These are phyloP conservation scores for Panulirus ornatus DNA, from an alignment of 1,140 invertebrate species.

Conservation along the genomic window DNA sequence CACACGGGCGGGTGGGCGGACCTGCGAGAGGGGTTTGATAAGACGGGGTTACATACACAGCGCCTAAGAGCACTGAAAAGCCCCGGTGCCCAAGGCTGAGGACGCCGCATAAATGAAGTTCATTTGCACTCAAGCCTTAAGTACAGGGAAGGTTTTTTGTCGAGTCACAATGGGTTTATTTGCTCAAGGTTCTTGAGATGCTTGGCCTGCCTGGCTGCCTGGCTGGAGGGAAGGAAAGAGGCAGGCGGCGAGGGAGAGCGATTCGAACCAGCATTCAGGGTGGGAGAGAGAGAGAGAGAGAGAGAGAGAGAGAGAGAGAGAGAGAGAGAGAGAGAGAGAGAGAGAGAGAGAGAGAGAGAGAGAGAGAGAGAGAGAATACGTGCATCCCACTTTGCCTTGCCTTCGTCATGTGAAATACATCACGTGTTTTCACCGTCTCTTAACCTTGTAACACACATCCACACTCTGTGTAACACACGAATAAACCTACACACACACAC, in stretches of 20 bases:
- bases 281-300: neutral
- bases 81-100: neutral
- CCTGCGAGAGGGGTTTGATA: neutral
- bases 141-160: slow-evolving; percentile 19
- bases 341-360: neutral
- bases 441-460: too few relatives aligned
- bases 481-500: too few relatives aligned
- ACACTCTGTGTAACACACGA: too few relatives aligned
- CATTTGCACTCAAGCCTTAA: slow-evolving; percentile 34
- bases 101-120: slow-evolving; percentile 22
- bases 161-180: slow-evolving; percentile 19
- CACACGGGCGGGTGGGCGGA: too few relatives aligned
- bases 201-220: neutral
- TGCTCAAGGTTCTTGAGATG: slow-evolving; percentile 15
- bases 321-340: neutral
- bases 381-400: too few relatives aligned
- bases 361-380: neutral
- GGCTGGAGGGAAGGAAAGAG: neutral
- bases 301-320: neutral
- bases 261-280: too few relatives aligned
- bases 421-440: too few relatives aligned
- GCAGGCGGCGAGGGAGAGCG: too few relatives aligned
- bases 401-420: too few relatives aligned
- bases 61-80: neutral
- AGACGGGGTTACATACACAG: neutral